Percentiles rank a stretch among this genome's conserved stretches.
Conservation (phyloP, 2,888 invertebrate species). For the Epinotia bilunana region DNA sequence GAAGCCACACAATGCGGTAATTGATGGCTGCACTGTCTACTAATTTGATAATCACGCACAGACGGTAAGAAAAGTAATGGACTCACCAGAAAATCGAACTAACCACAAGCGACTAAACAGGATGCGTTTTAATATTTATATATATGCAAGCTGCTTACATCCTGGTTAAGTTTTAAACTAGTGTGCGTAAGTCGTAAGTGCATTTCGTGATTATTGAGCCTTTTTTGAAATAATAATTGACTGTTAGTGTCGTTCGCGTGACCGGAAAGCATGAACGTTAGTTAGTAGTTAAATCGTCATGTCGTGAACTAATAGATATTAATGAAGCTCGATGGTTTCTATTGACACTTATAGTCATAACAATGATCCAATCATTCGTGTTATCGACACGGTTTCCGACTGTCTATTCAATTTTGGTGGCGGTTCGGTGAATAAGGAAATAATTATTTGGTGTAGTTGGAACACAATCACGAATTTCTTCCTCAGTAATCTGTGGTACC, state of each 20-base stretch:
- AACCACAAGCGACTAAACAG: conserved; percentile 24
- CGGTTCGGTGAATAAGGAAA: not conserved
- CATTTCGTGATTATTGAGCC: conserved; percentile 25
- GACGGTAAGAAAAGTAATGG: conserved; percentile 32
- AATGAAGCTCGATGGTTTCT: conserved; percentile 19
- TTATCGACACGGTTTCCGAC: not conserved
- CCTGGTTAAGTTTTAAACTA: conserved; percentile 15
- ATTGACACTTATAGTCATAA: conserved; percentile 2
- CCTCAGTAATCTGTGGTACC: not conserved
- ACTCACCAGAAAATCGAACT: conserved; percentile 6
- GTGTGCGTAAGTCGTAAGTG: not conserved
- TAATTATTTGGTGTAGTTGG: not conserved
- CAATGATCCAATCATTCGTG: not conserved
- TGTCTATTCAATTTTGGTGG: not conserved
- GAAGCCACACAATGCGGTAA: conserved; percentile 37
- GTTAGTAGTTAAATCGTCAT: conserved; percentile 52
- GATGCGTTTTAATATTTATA: conserved; percentile 27
- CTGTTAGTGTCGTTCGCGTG: conserved; percentile 58
- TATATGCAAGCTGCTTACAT: conserved; percentile 19
- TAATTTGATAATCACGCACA: conserved; percentile 43
- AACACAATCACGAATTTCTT: no score
- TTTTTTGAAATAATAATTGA: conserved; percentile 7
- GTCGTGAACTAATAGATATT: conserved; percentile 30
- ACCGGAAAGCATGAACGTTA: conserved; percentile 65
- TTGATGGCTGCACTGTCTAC: conserved; percentile 30